Evolutionary conservation across 2,888 invertebrate genomes (phyloP), one percentile per base, ranked within the genome.

Genomic region (Ormyrus pomaceus): DNA sequence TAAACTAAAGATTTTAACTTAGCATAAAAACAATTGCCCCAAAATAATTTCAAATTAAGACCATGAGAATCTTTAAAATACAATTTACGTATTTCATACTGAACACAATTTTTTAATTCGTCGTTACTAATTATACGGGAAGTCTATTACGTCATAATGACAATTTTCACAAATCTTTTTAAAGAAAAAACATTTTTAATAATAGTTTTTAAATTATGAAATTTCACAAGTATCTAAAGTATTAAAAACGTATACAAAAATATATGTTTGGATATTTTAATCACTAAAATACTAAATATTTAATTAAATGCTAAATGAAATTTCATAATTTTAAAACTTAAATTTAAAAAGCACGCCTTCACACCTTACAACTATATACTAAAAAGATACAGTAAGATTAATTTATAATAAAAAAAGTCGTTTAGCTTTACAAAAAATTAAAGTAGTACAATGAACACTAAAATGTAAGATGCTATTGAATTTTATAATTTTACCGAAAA

Each of bases 11-110:
- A 2, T 34, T 34, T 34, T 34, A 2, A 34, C 34, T 34, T 34
- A 55, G 51, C 34, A 5, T 9, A 55, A 6, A 48, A 19, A 13
- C 8, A 13, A 13, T 13, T 9, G 6, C 58, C 5, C 11, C 1
- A 19, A n/a, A 58, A 5, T 58, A 6, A 48, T 50, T 59, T 70
- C n/a, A 50, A 50, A 11, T 34, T 59, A 53, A 45, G 2, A 11
- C 6, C 9, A 62, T 3, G 34, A 34, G 2, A 72, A 5, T 51
- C 50, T 50, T 46, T 45, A 74, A 74, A 56, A 56, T 64, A 56
- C 56, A 65, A 48, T 66, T 75, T 66, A 45, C 53, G 6, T 58
- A 46, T 64, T 5, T 75, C 59, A 68, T 68, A 77, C 46, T 77
- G 53, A 50, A 69, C 61, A 65, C 19, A 11, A 66, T 45, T 71